phyloP scores from a whole-genome alignment of 2,113 vertebrate species.

The Spheniscus mendiculus region DNA sequence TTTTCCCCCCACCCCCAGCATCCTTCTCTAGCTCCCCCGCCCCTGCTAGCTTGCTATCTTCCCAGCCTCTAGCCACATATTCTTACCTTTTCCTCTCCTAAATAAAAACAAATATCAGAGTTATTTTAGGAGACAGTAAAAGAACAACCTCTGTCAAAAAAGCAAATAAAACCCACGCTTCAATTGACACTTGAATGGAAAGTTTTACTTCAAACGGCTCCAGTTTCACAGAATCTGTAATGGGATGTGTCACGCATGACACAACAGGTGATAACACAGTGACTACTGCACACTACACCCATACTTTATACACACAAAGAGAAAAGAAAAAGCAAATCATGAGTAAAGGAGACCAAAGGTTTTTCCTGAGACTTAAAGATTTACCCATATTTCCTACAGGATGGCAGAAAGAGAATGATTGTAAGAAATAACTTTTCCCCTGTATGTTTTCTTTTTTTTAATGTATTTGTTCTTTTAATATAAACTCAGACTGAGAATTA shows the following conservation, averaged over 20 bases:
- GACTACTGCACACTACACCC: background rate
- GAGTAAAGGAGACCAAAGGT: background rate
- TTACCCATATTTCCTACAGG: conserved; percentile 13
- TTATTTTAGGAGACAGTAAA: conserved; percentile 33
- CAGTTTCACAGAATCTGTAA: background rate
- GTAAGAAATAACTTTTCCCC: background rate
- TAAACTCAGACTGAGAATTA: background rate
- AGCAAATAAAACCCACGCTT: background rate
- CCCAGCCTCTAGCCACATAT: background rate
- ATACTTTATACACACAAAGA: background rate
- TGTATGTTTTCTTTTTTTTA: background rate
- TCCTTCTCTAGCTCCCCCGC: background rate
- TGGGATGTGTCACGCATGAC: background rate
- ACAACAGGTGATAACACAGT: conserved; percentile 7
- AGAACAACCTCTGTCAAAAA: background rate
- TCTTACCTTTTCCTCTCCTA: background rate
- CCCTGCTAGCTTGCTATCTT: background rate
- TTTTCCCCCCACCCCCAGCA: background rate
- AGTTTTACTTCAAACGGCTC: conserved; percentile 17
- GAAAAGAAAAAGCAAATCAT: background rate
- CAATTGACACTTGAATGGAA: conserved; percentile 8
- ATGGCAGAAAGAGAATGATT: background rate
- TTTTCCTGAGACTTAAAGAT: background rate
- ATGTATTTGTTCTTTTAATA: background rate
- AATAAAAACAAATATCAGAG: conserved; percentile 11